Percentiles rank a stretch among this genome's conserved stretches.
Conservation (phyloP, 2,113 vertebrate species). For the Nesogale talazaci region DNA sequence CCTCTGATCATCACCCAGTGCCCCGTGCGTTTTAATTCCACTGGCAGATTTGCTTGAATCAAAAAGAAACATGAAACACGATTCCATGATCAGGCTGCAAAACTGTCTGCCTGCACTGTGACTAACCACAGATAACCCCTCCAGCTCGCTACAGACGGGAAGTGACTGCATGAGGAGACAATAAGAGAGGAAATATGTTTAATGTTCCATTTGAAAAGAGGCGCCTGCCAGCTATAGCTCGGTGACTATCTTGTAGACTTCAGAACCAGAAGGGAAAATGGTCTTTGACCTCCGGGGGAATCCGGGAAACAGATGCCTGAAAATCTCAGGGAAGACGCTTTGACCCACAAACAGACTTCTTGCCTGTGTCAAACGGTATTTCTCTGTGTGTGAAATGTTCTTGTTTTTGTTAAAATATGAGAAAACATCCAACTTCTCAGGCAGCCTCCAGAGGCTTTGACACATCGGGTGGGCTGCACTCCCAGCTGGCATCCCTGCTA, state of each 20-base stretch:
- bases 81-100: constrained; percentile 24
- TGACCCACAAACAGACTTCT: constrained; percentile 42
- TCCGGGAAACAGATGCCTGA: constrained; percentile 67
- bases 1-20: not conserved
- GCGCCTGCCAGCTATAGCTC: not conserved
- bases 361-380: constrained; percentile 56
- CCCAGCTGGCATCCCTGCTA: constrained; percentile 63
- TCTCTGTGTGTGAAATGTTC: constrained; percentile 41
- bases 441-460: constrained; percentile 42
- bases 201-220: constrained; percentile 52
- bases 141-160: constrained; percentile 68
- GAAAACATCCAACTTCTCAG: constrained; percentile 1
- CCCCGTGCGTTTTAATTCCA: not conserved
- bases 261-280: constrained; percentile 68
- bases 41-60: constrained; percentile 16
- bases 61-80: constrained; percentile 20
- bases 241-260: not conserved
- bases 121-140: constrained; percentile 65
- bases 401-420: constrained; percentile 68
- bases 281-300: constrained; percentile 58
- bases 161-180: constrained; percentile 61
- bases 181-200: constrained; percentile 67
- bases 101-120: constrained; percentile 16
- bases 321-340: constrained; percentile 44
- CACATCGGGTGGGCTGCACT: constrained; percentile 57